A percentile compares a stretch with the other conserved stretches of the same genome.
Evolutionary conservation across 2,113 vertebrate genomes (phyloP).

Genomic region (Datnioides undecimradiatus): DNA sequence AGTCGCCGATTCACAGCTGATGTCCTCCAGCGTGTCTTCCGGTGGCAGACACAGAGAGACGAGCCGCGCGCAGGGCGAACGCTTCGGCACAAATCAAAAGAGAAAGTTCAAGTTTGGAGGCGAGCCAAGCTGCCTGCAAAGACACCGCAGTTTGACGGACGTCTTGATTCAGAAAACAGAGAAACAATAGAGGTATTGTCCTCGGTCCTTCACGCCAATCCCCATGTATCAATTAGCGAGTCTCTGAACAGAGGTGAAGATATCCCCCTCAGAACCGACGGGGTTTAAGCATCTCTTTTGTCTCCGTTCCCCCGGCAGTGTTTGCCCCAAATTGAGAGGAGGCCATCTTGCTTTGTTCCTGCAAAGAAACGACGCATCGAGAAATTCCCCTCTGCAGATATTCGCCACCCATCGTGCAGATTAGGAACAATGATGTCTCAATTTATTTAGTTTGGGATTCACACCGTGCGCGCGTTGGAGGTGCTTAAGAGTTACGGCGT

Average conservation of each 20-base stretch:
- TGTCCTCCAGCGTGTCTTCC: background rate
- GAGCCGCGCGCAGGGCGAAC: background rate
- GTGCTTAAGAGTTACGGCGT: constrained; percentile 15
- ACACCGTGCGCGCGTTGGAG: constrained; percentile 29
- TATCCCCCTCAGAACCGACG: constrained; percentile 43
- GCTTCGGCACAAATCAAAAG: constrained; percentile 5
- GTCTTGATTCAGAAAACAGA: constrained; percentile 63
- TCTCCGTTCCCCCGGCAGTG: constrained; percentile 51
- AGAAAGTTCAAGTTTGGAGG: constrained; percentile 54
- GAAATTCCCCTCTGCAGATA: constrained; percentile 50
- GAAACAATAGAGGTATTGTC: constrained; percentile 81
- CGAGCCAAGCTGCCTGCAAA: constrained; percentile 43
- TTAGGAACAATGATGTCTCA: constrained; percentile 36
- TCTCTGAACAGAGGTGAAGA: constrained; percentile 66
- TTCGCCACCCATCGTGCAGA: constrained; percentile 63
- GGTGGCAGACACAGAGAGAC: background rate
- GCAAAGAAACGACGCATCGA: constrained; percentile 26
- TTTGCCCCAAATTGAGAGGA: constrained; percentile 68
- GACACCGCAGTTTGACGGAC: constrained; percentile 57
- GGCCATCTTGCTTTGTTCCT: constrained; percentile 61
- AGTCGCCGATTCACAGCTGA: background rate
- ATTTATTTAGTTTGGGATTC: constrained; percentile 50
- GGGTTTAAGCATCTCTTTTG: constrained; percentile 65
- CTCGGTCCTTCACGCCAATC: constrained; percentile 62
- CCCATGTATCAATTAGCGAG: constrained; percentile 66